Evolutionary conservation across 1,140 invertebrate genomes (phyloP).

Genomic region (Drosophila tropicalis): DNA sequence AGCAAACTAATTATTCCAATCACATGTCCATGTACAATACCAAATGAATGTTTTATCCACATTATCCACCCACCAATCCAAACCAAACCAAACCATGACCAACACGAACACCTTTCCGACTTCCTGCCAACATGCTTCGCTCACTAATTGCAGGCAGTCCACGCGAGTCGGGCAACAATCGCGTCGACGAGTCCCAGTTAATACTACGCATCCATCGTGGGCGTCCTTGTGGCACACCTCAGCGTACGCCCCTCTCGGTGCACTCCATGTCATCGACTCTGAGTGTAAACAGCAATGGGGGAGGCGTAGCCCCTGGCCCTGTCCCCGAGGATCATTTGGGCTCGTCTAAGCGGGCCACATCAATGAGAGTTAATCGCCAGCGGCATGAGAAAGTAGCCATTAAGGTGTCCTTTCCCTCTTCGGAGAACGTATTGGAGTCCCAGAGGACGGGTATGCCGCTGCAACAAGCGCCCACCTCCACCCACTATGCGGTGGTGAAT

Average conservation of each 20-base stretch:
- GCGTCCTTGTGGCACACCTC: conserved; percentile 72
- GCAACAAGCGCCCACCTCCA: conserved; percentile 85
- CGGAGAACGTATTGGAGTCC: conserved; percentile 86
- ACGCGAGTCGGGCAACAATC: conserved; percentile 84
- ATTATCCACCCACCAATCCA: conserved; percentile 25
- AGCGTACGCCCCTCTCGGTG: conserved; percentile 74
- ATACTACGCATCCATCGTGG: conserved; percentile 96
- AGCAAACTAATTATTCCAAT: conserved; percentile 32
- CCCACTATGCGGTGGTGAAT: conserved; percentile 73
- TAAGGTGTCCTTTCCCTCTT: conserved; percentile 92
- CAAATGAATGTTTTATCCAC: conserved; percentile 61
- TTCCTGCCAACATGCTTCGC: conserved; percentile 50
- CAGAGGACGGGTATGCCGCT: conserved; percentile 66
- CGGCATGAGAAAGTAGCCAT: conserved; percentile 91
- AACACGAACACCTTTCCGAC: conserved; percentile 39
- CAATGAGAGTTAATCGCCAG: conserved; percentile 84
- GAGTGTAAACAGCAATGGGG: conserved; percentile 75
- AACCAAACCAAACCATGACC: conserved; percentile 20
- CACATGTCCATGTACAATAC: conserved; percentile 63
- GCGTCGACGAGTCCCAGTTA: conserved; percentile 93
- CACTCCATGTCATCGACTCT: conserved; percentile 80
- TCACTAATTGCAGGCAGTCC: conserved; percentile 78
- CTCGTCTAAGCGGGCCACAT: conserved; percentile 76
- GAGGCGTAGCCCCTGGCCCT: not conserved
- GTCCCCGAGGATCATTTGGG: conserved; percentile 47